Evolutionary conservation across 2,888 invertebrate genomes (phyloP), one percentile per base, ranked within the genome.

Genomic region (Limnephilus auricula): DNA sequence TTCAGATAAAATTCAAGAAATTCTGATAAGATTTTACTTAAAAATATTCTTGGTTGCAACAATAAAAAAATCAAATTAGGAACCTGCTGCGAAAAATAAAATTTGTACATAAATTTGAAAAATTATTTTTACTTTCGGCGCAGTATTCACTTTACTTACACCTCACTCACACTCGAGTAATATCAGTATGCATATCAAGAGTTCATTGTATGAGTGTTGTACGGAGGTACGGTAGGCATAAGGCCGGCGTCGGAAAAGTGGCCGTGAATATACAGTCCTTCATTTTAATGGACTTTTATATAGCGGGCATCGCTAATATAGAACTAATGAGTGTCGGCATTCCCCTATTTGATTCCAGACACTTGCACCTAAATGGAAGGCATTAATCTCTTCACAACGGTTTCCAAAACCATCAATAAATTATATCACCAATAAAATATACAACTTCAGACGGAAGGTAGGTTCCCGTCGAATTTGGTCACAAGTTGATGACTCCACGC

Each of bases 301-400:
- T 88, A 83, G 78, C 90, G 83, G 85, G 89, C 83, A 65, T 83
- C 87, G 86, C 90, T 92, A 92, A 92, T 92, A 92, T 85, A 92
- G 89, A 86, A 88, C 90, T 92, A 92, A 92, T 92, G 92, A 92
- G 85, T 90, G 90, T 79, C 82, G 87, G 15, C 37, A 31, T n/a
- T 45, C 90, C 87, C 91, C 91, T 80, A 65, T 86, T 84, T 32
- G 79, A 89, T 82, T 88, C 85, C 82, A n/a, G 83, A 84, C 90
- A 82, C 92, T 85, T 88, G 87, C 87, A 87, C 91, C 82, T 90
- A 85, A 50, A 79, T 79, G 78, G 79, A 83, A 83, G 89, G 79
- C 15, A 85, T 37, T 45, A 85, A 85, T n/a, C 65, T 9, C 45
- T 12, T 40, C 45, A 12, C 13, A 85, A 85, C 85, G 85, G 85